A percentile compares a stretch with the other conserved stretches of the same genome.
Conservation (phyloP, 2,888 invertebrate species). For the Eupeodes luniger region DNA sequence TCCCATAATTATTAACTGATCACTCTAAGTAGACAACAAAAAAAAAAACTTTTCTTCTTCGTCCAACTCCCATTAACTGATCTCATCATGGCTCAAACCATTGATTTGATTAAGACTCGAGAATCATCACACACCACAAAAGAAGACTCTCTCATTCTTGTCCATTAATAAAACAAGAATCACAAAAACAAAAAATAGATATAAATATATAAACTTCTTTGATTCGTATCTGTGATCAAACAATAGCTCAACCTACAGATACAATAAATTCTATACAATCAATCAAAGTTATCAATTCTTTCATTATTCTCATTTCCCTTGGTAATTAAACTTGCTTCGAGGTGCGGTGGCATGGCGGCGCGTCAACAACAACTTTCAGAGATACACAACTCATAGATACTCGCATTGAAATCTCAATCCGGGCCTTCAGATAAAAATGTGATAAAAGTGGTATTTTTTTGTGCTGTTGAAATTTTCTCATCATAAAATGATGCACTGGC, state of each 20-base stretch:
- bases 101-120: slow-evolving; percentile 59
- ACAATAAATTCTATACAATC: slow-evolving; percentile 71
- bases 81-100: slow-evolving; percentile 52
- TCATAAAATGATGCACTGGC: slow-evolving; percentile 18
- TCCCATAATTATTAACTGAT: slow-evolving; percentile 63
- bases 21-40: slow-evolving; percentile 19
- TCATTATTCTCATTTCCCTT: slow-evolving; percentile 66
- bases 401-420: slow-evolving; percentile 69
- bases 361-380: slow-evolving; percentile 58
- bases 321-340: slow-evolving; percentile 66
- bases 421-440: slow-evolving; percentile 48
- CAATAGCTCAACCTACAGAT: slow-evolving; percentile 53
- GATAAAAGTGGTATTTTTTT: slow-evolving; percentile 59
- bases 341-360: slow-evolving; percentile 24
- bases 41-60: slow-evolving; percentile 52
- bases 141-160: slow-evolving; percentile 25
- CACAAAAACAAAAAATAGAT: not conserved
- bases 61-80: slow-evolving; percentile 61
- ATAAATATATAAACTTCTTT: slow-evolving; percentile 11
- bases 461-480: slow-evolving; percentile 53
- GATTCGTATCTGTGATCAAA: slow-evolving; percentile 55
- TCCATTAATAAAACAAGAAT: slow-evolving; percentile 48
- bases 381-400: slow-evolving; percentile 53
- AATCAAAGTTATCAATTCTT: slow-evolving; percentile 70
- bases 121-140: slow-evolving; percentile 41